Conservation (phyloP, 2,113 vertebrate genomes). For the Spilogale gracilis region DNA sequence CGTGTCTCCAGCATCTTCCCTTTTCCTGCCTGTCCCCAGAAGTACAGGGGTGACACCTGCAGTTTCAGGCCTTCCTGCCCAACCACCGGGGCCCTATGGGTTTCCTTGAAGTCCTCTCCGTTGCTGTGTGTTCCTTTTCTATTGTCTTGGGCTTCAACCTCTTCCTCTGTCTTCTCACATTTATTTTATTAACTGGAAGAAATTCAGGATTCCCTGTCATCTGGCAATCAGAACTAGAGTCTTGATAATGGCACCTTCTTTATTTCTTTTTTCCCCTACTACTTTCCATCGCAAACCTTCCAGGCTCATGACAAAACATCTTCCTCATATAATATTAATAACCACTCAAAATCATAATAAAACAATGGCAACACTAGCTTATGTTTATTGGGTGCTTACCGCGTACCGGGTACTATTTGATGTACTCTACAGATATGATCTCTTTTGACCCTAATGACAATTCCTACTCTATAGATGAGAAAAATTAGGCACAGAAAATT, state of each 20-base stretch:
- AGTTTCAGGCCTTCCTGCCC: neutral
- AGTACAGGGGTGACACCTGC: neutral
- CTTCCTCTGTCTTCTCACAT: neutral
- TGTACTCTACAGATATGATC: neutral
- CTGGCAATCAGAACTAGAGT: neutral
- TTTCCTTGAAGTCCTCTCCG: too few relatives aligned
- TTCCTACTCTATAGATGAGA: neutral
- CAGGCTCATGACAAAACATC: neutral
- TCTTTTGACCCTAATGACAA: neutral
- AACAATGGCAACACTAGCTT: neutral
- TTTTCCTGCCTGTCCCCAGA: neutral
- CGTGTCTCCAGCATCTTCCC: neutral
- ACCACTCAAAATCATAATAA: neutral
- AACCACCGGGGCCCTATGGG: neutral
- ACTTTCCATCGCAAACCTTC: neutral
- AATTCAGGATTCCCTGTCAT: neutral
- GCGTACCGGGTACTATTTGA: too few relatives aligned
- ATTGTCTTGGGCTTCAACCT: too few relatives aligned
- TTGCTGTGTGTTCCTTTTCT: neutral
- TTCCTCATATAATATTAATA: neutral
- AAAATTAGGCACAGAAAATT: neutral
- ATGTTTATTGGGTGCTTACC: neutral
- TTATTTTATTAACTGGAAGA: neutral
- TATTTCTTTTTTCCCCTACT: neutral
- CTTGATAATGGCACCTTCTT: neutral